A percentile compares a stretch with the other conserved stretches of the same genome.
These are phyloP conservation scores for Trichonephila clavipes DNA, from an alignment of 1,140 invertebrate genomes.

Conservation along the genomic window DNA sequence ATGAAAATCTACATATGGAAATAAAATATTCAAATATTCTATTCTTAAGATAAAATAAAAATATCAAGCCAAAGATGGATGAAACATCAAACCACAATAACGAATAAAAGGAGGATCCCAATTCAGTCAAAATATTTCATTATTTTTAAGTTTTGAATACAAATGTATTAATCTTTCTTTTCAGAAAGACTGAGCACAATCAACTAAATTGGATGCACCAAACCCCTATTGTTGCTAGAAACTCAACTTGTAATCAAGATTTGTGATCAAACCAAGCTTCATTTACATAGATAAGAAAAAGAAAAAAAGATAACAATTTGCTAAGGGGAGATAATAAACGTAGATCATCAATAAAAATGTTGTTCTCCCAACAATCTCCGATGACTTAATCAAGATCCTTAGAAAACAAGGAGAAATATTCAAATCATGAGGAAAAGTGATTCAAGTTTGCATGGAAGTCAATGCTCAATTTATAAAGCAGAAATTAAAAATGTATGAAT, in stretches of 20 bases:
- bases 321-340: conserved; percentile 67
- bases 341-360: conserved; percentile 65
- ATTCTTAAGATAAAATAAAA: background rate
- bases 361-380: background rate
- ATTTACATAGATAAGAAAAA: conserved; percentile 59
- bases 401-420: conserved; percentile 8
- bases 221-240: conserved; percentile 15
- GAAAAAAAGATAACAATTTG: conserved; percentile 39
- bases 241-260: conserved; percentile 45
- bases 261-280: conserved; percentile 53
- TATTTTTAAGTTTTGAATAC: conserved; percentile 36
- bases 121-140: conserved; percentile 7
- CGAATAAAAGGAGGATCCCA: background rate
- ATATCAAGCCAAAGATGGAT: background rate
- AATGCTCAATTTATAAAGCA: background rate
- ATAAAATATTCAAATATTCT: conserved; percentile 7
- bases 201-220: conserved; percentile 32
- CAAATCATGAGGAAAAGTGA: background rate
- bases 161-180: background rate
- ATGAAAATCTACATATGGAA: background rate
- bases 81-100: conserved; percentile 27
- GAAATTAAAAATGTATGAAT: background rate
- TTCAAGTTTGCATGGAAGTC: background rate
- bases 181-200: background rate
- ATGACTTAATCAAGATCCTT: conserved; percentile 43